A percentile compares a stretch with the other conserved stretches of the same genome.
phyloP scores from a whole-genome alignment of 2,888 invertebrate genomes.

The Eupeodes luniger region DNA sequence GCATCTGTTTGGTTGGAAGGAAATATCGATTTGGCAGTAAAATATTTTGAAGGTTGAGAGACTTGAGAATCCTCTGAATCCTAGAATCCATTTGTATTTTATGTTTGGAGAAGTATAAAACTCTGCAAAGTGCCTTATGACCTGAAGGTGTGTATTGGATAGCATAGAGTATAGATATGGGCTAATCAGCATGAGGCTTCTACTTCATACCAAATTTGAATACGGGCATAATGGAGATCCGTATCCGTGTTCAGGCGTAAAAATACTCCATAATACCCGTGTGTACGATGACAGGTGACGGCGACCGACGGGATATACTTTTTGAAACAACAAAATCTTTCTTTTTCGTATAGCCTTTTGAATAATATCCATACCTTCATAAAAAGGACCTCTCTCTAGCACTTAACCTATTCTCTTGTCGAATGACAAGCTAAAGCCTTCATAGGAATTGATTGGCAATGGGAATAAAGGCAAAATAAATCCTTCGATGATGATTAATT shows the following conservation, averaged over 20 bases:
- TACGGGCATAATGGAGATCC: conserved; percentile 45
- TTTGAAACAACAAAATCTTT: conserved; percentile 16
- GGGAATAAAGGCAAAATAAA: conserved; percentile 41
- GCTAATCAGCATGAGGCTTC: conserved; percentile 40
- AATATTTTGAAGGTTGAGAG: neutral
- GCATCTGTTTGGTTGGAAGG: conserved; percentile 59
- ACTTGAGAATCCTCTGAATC: neutral
- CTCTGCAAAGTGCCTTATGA: conserved; percentile 36
- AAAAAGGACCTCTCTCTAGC: neutral
- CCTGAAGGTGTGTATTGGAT: conserved; percentile 60
- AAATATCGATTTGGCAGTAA: conserved; percentile 23
- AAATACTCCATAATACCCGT: conserved; percentile 67
- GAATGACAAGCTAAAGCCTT: conserved; percentile 57
- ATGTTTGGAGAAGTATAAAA: neutral
- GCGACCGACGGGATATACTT: conserved; percentile 20
- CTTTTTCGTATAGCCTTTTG: conserved; percentile 27
- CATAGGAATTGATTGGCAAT: conserved; percentile 57
- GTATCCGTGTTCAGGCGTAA: conserved; percentile 56
- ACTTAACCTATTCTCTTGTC: neutral
- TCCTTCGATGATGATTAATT: conserved; percentile 75
- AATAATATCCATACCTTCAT: neutral
- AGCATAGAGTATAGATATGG: neutral
- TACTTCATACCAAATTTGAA: conserved; percentile 47
- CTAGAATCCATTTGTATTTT: conserved; percentile 32
- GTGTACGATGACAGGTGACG: conserved; percentile 64